Evolutionary conservation across 2,797 vertebrate species (phyloP), one percentile per base, ranked within the genome.

Genomic region (Babyrousa celebensis): DNA sequence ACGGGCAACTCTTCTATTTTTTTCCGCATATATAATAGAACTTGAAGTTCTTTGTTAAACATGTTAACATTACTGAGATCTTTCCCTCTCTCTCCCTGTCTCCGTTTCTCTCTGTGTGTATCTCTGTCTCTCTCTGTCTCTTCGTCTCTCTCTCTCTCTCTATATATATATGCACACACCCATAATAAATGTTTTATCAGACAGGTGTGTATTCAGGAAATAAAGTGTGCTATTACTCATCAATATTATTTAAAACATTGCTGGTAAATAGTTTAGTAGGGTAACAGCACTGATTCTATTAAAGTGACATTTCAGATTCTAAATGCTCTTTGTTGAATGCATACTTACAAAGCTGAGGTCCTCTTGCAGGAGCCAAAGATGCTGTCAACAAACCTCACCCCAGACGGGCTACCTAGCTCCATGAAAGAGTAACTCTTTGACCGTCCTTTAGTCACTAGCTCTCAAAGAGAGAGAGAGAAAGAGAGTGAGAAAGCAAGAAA

Each of bases 171-270:
- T 70, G 0, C 56, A 25, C 54, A 56, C 60, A 60, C 14, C 9
- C 85, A 6, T 87, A 52, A 79, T 23, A 89, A 75, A 6, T 67
- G 7, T 21, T 83, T 87, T 78, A 60, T 43, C 78, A 96, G n/a
- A 72, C n/a, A 36, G 32, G 7, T 25, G 23, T 14, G 0, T 89
- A 79, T 67, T 95, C 32, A 79, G 56, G 36, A 68, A 95, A 89
- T 29, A 29, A 65, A 83, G 5, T 63, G 4, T 20, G 16, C 3
- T n/a, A 27, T 48, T 77, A 36, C 5, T 68, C 58, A 75, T 52
- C 25, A 27, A 29, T 85, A 62, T 67, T 85, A 60, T 83, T 83
- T 84, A 54, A 88, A 77, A 21, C 70, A 85, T 16, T 75, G 20
- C 25, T 85, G 1, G n/a, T 23, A 58, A 58, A 32, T 78, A 32